Base-by-base conservation (phyloP, 2,888 invertebrate species). In the Mesorhabditis spiculigera region DNA sequence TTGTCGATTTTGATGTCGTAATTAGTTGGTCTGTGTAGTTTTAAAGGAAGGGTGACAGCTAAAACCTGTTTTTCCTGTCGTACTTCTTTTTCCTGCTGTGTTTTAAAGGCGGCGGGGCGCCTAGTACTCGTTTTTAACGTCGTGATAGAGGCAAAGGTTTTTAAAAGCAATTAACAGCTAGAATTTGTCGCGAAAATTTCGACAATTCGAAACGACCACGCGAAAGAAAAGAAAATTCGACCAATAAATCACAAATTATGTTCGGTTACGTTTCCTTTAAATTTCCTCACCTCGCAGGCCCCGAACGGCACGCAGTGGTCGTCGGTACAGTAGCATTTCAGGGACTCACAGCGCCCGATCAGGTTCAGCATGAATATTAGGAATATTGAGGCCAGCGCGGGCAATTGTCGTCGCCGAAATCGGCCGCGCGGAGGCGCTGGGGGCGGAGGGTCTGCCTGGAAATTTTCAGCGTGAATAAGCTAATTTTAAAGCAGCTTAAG, bases 301-400 rank as follows among this genome's bases (percentile, higher is more conserved):
- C 58, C 58, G n/a, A 50, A 50, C 58, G 58, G 82, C 41, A 77
- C 77, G 66, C 84, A 84, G 69, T 84, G 78, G 65, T 85, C 85
- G 67, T 84, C 84, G 41, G 79, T 80, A 71, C 80, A 80, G 71
- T 76, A 80, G 65, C 80, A 80, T 66, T 75, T 74, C 62, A 75
- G 70, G 41, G 70, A 61, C 13, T 69, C 63, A 28, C 28, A 28
- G 1, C 28, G 28, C 1, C 28, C 28, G 28, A 28, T 28, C 28
- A 28, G 28, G 3, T 28, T 28, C 28, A 70, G 45, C 16, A 6
- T n/a, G 58, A 50, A 50, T n/a, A 50, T 10, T 50, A 50, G 58
- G n/a, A 50, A n/a, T 1, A 50, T 13, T n/a, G 58, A n/a, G 58
- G 28, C 28, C 28, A 28, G 28, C 28, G 28, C 28, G 28, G 28